A percentile compares a stretch with the other conserved stretches of the same genome.
Conservation (phyloP, 2,888 invertebrate genomes). For the Aquatica leii region DNA sequence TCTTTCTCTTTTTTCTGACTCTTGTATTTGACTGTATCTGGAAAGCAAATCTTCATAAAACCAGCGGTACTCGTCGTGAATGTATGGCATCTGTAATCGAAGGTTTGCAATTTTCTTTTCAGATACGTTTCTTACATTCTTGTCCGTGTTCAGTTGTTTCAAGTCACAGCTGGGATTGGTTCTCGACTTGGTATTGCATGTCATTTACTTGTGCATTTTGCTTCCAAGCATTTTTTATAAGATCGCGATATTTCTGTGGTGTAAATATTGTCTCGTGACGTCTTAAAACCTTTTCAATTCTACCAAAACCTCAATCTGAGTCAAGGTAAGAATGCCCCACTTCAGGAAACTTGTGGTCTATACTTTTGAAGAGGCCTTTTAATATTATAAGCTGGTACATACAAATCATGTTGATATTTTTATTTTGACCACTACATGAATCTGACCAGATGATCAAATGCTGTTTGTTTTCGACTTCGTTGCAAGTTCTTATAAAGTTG, state of each 20-base stretch:
- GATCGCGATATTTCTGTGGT: slow-evolving; percentile 11
- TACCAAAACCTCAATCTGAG: slow-evolving; percentile 47
- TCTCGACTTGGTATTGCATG: too few species aligned
- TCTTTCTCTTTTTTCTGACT: too few species aligned
- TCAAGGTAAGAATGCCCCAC: slow-evolving; percentile 51
- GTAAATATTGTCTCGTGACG: slow-evolving; percentile 1
- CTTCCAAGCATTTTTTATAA: slow-evolving; percentile 1
- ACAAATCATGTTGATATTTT: slow-evolving; percentile 46
- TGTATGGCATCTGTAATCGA: neutral
- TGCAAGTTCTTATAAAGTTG: slow-evolving; percentile 4
- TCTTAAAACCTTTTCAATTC: slow-evolving; percentile 46
- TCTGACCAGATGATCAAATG: slow-evolving; percentile 18
- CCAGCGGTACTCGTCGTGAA: slow-evolving; percentile 3
- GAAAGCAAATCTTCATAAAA: slow-evolving; percentile 12
- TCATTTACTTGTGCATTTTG: neutral
- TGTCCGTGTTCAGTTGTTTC: too few species aligned
- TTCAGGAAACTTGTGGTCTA: slow-evolving; percentile 52
- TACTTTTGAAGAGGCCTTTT: slow-evolving; percentile 47
- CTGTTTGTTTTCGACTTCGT: slow-evolving; percentile 20
- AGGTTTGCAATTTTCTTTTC: neutral
- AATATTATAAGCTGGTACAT: slow-evolving; percentile 44
- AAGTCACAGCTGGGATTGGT: too few species aligned
- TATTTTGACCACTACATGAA: slow-evolving; percentile 36
- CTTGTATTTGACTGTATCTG: too few species aligned
- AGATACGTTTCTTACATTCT: neutral